Percentiles rank a stretch among this genome's conserved stretches.
Conservation (phyloP, 2,113 vertebrate genomes). For the Gymnocephalus cernua region DNA sequence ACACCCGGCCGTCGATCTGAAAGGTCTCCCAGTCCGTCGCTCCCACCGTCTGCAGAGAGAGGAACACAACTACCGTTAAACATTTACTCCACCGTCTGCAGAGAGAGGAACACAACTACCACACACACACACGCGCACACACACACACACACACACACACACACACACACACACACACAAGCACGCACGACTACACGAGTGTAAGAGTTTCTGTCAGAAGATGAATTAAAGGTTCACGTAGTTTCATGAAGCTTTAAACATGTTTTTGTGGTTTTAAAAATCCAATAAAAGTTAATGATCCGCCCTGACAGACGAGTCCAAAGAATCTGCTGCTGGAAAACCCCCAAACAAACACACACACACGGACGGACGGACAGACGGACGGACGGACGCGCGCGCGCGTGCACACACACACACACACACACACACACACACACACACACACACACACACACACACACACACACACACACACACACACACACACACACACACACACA, state of each 20-base stretch:
- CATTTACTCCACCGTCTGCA: slow-evolving; percentile 91
- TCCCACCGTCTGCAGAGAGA: slow-evolving; percentile 87
- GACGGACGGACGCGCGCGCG: too few relatives aligned
- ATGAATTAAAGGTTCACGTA: slow-evolving; percentile 26
- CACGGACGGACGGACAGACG: too few relatives aligned
- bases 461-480: slow-evolving; percentile 2
- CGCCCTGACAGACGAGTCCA: slow-evolving; percentile 21
- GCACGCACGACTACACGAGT: neutral
- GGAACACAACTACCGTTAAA: neutral
- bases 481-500: slow-evolving; percentile 2
- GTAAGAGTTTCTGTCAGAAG: slow-evolving; percentile 20
- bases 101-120: neutral
- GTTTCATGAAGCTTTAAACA: slow-evolving; percentile 44
- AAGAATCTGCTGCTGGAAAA: slow-evolving; percentile 59
- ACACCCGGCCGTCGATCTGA: slow-evolving; percentile 88
- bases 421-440: slow-evolving; percentile 4
- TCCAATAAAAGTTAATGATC: slow-evolving; percentile 39
- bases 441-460: neutral
- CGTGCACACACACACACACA: neutral
- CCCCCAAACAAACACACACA: slow-evolving; percentile 40
- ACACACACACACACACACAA: too few relatives aligned
- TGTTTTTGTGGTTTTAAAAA: slow-evolving; percentile 50
- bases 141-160: too few relatives aligned
- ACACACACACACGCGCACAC: too few relatives aligned
- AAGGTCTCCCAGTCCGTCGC: slow-evolving; percentile 97